Evolutionary conservation across 2,113 vertebrate genomes (phyloP).

Genomic region (Hyaena hyaena): DNA sequence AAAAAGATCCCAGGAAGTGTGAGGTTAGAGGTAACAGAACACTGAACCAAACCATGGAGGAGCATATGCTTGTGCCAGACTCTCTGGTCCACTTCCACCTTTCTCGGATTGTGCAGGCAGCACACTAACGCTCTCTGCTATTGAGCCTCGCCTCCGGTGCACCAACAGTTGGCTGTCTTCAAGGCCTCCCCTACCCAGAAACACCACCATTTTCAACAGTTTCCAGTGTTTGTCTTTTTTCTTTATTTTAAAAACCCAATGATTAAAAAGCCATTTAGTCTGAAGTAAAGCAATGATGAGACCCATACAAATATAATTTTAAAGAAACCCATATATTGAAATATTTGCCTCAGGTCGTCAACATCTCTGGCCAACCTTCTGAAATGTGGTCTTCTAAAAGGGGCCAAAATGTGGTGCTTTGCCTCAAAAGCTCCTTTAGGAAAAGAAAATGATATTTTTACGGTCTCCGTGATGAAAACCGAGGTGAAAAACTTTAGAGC

Average conservation of each 20-base stretch:
- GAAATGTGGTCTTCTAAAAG: not conserved
- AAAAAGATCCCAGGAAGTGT: not conserved
- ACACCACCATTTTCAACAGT: not conserved
- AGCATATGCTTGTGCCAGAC: not conserved
- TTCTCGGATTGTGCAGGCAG: not conserved
- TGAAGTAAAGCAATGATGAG: slow-evolving; percentile 19
- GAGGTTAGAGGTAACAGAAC: not conserved
- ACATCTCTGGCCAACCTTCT: not conserved
- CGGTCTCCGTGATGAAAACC: slow-evolving; percentile 5
- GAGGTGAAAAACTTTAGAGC: slow-evolving; percentile 30
- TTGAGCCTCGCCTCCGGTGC: not conserved
- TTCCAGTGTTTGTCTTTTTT: not conserved
- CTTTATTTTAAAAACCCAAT: not conserved
- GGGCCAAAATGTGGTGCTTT: not conserved
- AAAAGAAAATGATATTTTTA: slow-evolving; percentile 42
- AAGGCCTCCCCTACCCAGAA: not conserved
- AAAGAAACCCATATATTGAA: not conserved
- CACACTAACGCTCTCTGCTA: accelerated
- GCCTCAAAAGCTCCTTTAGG: not conserved
- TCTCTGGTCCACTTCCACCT: not conserved
- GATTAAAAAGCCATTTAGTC: not conserved
- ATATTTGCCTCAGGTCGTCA: not conserved
- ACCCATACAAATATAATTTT: not conserved
- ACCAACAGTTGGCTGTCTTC: accelerated
- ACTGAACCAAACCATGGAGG: too few relatives aligned